A percentile compares a stretch with the other conserved stretches of the same genome.
Conservation (phyloP, 1,140 invertebrate genomes). For the Drosophila aff. region DNA sequence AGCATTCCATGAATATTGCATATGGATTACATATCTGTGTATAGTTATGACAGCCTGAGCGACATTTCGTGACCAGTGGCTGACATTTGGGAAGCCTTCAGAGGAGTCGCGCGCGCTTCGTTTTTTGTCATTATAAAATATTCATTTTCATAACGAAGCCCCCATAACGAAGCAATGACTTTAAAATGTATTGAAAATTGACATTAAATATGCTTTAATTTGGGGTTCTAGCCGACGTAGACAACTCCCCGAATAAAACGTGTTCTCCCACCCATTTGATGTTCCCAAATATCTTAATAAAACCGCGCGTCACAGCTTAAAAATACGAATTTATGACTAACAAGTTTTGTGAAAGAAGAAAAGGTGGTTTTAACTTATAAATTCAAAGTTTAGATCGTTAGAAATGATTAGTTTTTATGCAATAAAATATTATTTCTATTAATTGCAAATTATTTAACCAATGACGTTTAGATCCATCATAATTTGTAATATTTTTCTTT, state of each 20-base stretch:
- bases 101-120: background rate
- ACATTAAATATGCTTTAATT: slow-evolving; percentile 1
- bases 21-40: slow-evolving; percentile 27
- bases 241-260: background rate
- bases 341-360: background rate
- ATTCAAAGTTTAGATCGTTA: background rate
- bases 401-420: background rate
- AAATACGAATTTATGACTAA: background rate
- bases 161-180: slow-evolving; percentile 4
- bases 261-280: background rate
- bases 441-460: slow-evolving; percentile 1
- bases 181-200: background rate
- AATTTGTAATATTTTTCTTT: background rate
- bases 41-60: slow-evolving; percentile 33
- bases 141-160: slow-evolving; percentile 13
- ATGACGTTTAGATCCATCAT: slow-evolving; percentile 7
- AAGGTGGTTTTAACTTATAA: background rate
- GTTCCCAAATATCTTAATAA: background rate
- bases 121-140: slow-evolving; percentile 21
- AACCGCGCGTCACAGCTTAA: background rate
- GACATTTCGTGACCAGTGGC: slow-evolving; percentile 39
- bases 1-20: slow-evolving; percentile 34
- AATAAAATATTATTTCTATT: background rate
- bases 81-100: slow-evolving; percentile 21
- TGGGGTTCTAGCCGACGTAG: background rate